phyloP scores from a whole-genome alignment of 2,888 invertebrate genomes.

The Heliconius aoede region DNA sequence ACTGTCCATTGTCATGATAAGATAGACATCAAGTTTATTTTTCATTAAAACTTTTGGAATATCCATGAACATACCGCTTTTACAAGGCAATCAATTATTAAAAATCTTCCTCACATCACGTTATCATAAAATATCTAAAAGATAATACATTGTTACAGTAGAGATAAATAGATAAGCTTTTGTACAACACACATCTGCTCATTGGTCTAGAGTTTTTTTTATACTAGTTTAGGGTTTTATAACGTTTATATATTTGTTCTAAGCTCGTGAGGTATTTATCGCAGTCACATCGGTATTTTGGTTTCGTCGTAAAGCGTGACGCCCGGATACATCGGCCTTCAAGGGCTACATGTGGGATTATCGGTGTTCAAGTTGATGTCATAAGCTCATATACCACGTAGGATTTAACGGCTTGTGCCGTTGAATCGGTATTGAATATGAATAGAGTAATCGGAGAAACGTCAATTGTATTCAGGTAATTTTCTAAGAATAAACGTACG shows the following conservation, averaged over 20 bases:
- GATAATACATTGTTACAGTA: conserved; percentile 28
- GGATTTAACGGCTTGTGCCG: conserved; percentile 15
- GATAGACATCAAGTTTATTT: not conserved
- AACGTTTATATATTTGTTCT: conserved; percentile 33
- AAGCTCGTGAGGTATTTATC: conserved; percentile 37
- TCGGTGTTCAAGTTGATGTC: conserved; percentile 53
- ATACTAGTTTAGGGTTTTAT: conserved; percentile 31
- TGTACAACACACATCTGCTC: conserved; percentile 29
- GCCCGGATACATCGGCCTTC: conserved; percentile 57
- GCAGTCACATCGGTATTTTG: conserved; percentile 34
- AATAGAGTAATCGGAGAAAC: conserved; percentile 11
- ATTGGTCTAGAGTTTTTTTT: conserved; percentile 23
- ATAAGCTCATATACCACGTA: conserved; percentile 38
- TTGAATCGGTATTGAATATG: not conserved
- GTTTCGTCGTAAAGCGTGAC: conserved; percentile 44
- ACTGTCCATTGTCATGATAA: not conserved
- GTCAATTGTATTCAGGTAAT: conserved; percentile 4
- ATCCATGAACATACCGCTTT: not conserved
- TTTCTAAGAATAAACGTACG: conserved; percentile 22
- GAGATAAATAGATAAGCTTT: conserved; percentile 37
- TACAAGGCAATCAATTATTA: not conserved
- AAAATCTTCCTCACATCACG: not conserved
- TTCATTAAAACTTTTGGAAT: not conserved
- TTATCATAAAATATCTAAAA: conserved; percentile 28
- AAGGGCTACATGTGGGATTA: conserved; percentile 53